Base-by-base conservation (phyloP, 2,888 invertebrate genomes). In the Charanyca ferruginea region DNA sequence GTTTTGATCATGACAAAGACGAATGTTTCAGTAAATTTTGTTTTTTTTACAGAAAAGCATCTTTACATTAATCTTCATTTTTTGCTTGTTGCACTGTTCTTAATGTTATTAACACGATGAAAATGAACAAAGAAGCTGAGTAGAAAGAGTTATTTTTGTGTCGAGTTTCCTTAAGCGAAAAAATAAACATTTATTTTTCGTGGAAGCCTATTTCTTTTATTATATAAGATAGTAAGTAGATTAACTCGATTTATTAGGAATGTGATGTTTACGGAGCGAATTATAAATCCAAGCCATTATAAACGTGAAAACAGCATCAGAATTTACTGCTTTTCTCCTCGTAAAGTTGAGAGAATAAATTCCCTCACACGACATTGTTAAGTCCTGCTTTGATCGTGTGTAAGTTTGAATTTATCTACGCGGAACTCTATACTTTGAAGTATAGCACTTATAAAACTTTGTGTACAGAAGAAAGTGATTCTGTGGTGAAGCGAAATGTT, bases 321-420 rank as follows among this genome's bases (percentile, higher is more conserved):
- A 84, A 86, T 86, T 86, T 85, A 84, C 81, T 76, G 72, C 69
- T 77, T 83, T 77, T 68, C 81, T 83, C 68, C 83, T 84, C 73
- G 78, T 81, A 84, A 86, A 86, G 69, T 85, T 85, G 63, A 67
- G 73, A 64, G 63, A 81, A 87, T 88, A 89, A 89, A 88, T 89
- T 84, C 80, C 74, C 68, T 66, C 75, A 66, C 62, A 77, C 73
- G 79, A 84, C 83, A 70, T 76, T 80, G 83, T 85, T 85, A 84
- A 83, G 81, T 83, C 80, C 80, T 83, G 59, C 70, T 81, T 77
- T 84, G 80, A 83, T 84, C 80, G 44, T 80, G 71, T 75, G 71
- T 76, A 73, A 68, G 62, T 83, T 73, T 78, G 72, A 78, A 75
- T 83, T 77, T 80, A 79, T 83, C 58, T 63, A 69, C 67, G 72